Evolutionary conservation across 2,888 invertebrate genomes (phyloP).

Genomic region (Apoderus coryli): DNA sequence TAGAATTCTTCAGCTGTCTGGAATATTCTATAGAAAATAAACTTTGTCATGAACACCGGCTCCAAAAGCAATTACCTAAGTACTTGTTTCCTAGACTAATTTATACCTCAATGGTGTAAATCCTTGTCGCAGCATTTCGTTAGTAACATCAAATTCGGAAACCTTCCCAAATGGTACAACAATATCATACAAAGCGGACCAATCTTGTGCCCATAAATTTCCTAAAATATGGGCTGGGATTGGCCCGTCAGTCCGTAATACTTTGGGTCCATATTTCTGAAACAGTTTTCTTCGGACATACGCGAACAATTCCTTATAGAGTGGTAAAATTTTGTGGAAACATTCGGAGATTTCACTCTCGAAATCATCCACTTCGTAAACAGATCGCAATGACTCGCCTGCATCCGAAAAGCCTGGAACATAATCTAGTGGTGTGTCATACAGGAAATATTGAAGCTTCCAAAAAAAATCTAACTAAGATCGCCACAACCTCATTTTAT

Average conservation of each 20-base stretch:
- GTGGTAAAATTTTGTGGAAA: conserved; percentile 51
- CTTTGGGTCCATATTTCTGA: conserved; percentile 31
- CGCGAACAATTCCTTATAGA: conserved; percentile 72
- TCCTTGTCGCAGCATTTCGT: conserved; percentile 60
- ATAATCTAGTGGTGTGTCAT: too few species aligned
- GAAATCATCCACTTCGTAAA: conserved; percentile 57
- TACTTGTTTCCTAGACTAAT: too few species aligned
- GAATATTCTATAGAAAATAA: conserved; percentile 58
- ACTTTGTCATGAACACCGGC: too few species aligned
- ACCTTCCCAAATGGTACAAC: conserved; percentile 63
- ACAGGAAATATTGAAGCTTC: too few species aligned
- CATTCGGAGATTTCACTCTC: conserved; percentile 40
- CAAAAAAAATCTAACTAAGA: too few species aligned
- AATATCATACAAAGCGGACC: conserved; percentile 59
- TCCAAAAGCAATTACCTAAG: too few species aligned
- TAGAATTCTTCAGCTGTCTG: conserved; percentile 75
- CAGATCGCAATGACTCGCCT: conserved; percentile 64
- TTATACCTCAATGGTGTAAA: conserved; percentile 53
- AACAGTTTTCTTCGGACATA: conserved; percentile 58
- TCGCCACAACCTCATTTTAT: too few species aligned
- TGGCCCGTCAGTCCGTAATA: conserved; percentile 48
- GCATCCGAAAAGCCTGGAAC: conserved; percentile 67
- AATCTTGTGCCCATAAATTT: conserved; percentile 75
- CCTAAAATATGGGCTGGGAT: conserved; percentile 76
- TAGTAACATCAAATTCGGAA: conserved; percentile 57